Base-by-base conservation (phyloP, 2,888 invertebrate species). In the Pristionchus japonicus region DNA sequence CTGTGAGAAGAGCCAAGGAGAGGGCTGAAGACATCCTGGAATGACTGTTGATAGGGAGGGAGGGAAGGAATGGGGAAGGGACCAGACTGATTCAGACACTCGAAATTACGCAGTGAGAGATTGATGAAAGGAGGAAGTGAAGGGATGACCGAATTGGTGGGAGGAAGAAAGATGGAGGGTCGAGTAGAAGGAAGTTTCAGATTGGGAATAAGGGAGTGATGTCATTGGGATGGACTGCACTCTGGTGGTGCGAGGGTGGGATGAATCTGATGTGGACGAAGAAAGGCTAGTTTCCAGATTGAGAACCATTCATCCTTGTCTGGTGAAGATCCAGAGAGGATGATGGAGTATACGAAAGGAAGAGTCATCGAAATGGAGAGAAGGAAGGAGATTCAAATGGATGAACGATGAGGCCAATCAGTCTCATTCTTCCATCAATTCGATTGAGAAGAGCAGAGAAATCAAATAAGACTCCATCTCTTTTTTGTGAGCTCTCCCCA, bases 381-480 rank as follows among this genome's bases (percentile, higher is more conserved):
- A 80, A 27, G 47, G 80, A 31, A 49, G 13, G 37, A 80, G 49
- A 20, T n/a, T n/a, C n/a, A n/a, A n/a, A n/a, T n/a, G n/a, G n/a
- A n/a, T n/a, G n/a, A n/a, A n/a, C n/a, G 80, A 80, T 47, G 80
- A 80, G 47, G 27, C 80, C 80, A 49, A 74, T 74, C 74, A 74
- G 74, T 31, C 64, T 40, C 20, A 37, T 37, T 31, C 40, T n/a
- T 74, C 74, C 23, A 40, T 74, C 74, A 74, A 74, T 74, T 74
- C 40, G 37, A 74, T 74, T 74, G 40, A 15, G 31, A 31, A 67
- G 34, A 67, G 31, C 74, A 74, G 40, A 37, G 17, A 27, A 74
- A 40, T 74, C 6, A 74, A 74, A 74, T 74, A 37, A 74, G 64
- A 31, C 64, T 27, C 31, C 64, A 15, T 67, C 64, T 31, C 34